Base-by-base conservation (phyloP, 1,140 invertebrate genomes). In the Tetramorium parvispinum region DNA sequence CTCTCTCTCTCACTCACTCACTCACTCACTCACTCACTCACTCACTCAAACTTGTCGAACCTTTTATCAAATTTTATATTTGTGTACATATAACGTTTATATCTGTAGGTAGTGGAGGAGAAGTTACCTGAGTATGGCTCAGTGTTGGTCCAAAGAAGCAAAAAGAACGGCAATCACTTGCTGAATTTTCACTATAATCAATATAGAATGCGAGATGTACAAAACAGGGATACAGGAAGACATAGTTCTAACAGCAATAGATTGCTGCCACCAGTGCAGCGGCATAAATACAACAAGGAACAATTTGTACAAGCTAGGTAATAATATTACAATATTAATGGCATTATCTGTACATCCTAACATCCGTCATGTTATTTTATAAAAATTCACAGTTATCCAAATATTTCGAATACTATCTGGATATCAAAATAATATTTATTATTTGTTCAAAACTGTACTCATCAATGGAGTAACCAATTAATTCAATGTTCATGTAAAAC, bases 221-320 rank as follows among this genome's bases (percentile, higher is more conserved):
- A 85, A 40, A 86, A 81, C 61, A 93, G 94, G 92, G 91, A 79
- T 89, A 73, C 88, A 77, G 91, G 90, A 53, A 89, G 79, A 16
- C 92, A 91, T 71, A 91, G 89, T 91, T 43, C 66, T 55, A 93
- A 91, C 91, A 95, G 87, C 92, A 93, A 95, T 91, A 93, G 94
- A 92, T 95, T 94, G 91, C 92, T 95, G 85, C 94, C 95, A 91
- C 92, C 93, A 61, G 93, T 96, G 81, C 95, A 96, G 68, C 95
- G 96, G 46, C 96, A 97, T 90, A 97, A 97, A 92, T 98, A 98
- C 94, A 98, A 98, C 94, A 98, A 98, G 94, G 98, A 99, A 94
- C 97, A 98, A 91, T 99, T 98, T 94, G 95, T 99, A 51, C 98
- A 99, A 95, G 98, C 98, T 51, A 99, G 99, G 98, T 99, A 96